Percentiles rank a stretch among this genome's conserved stretches.
Conservation (phyloP, 1,140 invertebrate species). For the Elymnias hypermnestra region DNA sequence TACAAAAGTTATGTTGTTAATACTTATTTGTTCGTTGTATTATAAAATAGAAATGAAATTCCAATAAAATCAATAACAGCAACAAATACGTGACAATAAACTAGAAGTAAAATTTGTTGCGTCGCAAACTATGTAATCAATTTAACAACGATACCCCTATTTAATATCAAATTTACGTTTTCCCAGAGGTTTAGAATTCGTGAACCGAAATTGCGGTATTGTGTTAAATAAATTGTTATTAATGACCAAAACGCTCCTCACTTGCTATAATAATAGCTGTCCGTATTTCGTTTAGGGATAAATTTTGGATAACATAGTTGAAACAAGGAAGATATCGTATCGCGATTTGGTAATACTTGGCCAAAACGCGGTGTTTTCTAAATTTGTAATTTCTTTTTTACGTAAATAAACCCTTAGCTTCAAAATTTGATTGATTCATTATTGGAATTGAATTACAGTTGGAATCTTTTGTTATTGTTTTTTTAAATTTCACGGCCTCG, state of each 20-base stretch:
- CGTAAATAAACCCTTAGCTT: no score
- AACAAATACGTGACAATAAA: constrained; percentile 12
- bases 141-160: constrained; percentile 61
- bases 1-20: no score
- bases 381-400: no score
- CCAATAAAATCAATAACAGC: not conserved
- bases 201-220: constrained; percentile 64
- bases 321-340: constrained; percentile 27
- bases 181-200: constrained; percentile 62
- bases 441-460: no score
- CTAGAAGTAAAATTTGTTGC: constrained; percentile 30
- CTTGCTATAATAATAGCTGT: constrained; percentile 56
- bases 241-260: constrained; percentile 68
- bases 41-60: no score
- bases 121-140: constrained; percentile 68
- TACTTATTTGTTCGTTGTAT: no score
- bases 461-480: no score
- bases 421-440: no score
- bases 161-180: constrained; percentile 69
- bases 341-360: constrained; percentile 11
- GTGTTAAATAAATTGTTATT: constrained; percentile 74
- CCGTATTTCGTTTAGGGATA: constrained; percentile 55
- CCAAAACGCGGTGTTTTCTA: not conserved
- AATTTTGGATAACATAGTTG: constrained; percentile 50
- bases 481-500: no score